phyloP scores from a whole-genome alignment of 2,888 invertebrate genomes.

The Aleiodes testaceus region DNA sequence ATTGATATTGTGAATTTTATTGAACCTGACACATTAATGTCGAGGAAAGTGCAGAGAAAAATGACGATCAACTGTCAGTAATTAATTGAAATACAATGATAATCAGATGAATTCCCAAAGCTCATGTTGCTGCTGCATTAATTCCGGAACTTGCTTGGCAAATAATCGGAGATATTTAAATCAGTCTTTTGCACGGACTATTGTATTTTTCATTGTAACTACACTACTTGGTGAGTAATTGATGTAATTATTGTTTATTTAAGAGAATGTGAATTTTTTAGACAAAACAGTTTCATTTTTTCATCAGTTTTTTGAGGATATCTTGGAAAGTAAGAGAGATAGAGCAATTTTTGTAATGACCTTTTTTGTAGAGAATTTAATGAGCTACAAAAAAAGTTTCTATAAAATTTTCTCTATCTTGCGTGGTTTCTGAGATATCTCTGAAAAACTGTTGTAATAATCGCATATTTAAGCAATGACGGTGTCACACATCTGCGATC shows the following conservation, averaged over 20 bases:
- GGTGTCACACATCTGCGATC: conserved; percentile 65
- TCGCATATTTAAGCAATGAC: conserved; percentile 63
- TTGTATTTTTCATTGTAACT: conserved; percentile 64
- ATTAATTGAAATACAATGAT: conserved; percentile 37
- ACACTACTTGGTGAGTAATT: conserved; percentile 62
- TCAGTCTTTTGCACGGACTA: conserved; percentile 57
- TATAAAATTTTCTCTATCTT: too few relatives aligned
- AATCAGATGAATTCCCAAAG: conserved; percentile 62
- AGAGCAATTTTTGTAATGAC: too few relatives aligned
- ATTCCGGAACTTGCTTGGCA: conserved; percentile 59
- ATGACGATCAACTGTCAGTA: conserved; percentile 35
- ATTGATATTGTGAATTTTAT: not conserved
- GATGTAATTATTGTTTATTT: not conserved
- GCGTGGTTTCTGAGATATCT: too few relatives aligned
- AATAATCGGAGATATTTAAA: conserved; percentile 47
- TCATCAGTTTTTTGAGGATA: too few relatives aligned
- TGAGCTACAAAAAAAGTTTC: too few relatives aligned
- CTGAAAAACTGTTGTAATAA: too few relatives aligned
- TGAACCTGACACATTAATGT: too few relatives aligned
- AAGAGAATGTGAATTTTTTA: too few relatives aligned
- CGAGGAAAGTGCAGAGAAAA: not conserved
- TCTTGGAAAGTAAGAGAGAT: too few relatives aligned
- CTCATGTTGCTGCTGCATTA: conserved; percentile 59
- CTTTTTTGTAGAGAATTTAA: too few relatives aligned
- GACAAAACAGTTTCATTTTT: too few relatives aligned